Evolutionary conservation across 2,888 invertebrate species (phyloP).

Genomic region (Chalcosyrphus nemorum): DNA sequence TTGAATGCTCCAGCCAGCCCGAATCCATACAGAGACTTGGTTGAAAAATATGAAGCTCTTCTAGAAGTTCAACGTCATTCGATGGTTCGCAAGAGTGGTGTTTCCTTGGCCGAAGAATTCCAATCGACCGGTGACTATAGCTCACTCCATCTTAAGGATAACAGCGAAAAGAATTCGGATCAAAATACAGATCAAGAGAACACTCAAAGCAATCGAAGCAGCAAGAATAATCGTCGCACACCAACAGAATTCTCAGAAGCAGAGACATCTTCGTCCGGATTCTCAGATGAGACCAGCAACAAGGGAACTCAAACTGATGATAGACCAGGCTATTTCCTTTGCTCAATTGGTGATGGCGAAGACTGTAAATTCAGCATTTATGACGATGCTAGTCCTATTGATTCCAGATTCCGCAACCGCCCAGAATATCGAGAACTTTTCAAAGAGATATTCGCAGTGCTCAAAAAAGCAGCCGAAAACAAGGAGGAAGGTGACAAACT

Average conservation of each 20-base stretch:
- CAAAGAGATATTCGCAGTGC: slow-evolving; percentile 91
- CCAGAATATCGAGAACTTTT: slow-evolving; percentile 92
- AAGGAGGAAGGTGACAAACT: slow-evolving; percentile 91
- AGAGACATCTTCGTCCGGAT: slow-evolving; percentile 92
- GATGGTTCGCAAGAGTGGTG: slow-evolving; percentile 82
- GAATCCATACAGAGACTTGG: slow-evolving; percentile 90
- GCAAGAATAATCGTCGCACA: slow-evolving; percentile 85
- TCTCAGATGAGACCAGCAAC: slow-evolving; percentile 92
- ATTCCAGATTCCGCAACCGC: slow-evolving; percentile 90
- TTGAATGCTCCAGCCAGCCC: slow-evolving; percentile 80
- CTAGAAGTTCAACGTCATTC: slow-evolving; percentile 89
- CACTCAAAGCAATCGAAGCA: slow-evolving; percentile 79
- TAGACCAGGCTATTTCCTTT: slow-evolving; percentile 90
- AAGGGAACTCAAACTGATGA: slow-evolving; percentile 92
- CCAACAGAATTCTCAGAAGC: slow-evolving; percentile 93
- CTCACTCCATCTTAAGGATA: slow-evolving; percentile 44
- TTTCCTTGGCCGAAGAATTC: slow-evolving; percentile 85
- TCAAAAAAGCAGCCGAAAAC: slow-evolving; percentile 92
- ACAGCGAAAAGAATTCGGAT: slow-evolving; percentile 44
- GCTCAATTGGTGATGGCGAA: slow-evolving; percentile 92
- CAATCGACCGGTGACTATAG: slow-evolving; percentile 89
- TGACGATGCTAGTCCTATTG: slow-evolving; percentile 90
- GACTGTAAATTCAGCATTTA: slow-evolving; percentile 94
- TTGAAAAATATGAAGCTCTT: slow-evolving; percentile 93
- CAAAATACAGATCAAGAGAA: slow-evolving; percentile 51